Evolutionary conservation across 2,888 invertebrate species (phyloP).

Genomic region (Exocentrus adspersus): DNA sequence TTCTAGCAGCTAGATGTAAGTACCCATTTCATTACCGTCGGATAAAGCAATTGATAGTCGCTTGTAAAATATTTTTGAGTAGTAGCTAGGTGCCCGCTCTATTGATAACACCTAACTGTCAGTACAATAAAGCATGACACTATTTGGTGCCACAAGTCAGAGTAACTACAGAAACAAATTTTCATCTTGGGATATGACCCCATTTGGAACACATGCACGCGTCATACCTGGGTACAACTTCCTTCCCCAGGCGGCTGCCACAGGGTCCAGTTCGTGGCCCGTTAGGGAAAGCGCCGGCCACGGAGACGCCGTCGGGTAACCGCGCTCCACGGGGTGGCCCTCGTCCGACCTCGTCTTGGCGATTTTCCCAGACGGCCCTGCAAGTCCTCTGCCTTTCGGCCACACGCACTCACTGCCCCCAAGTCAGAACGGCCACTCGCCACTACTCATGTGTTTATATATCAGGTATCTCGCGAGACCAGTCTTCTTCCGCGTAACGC

Average conservation of each 20-base stretch:
- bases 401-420: conserved; percentile 30
- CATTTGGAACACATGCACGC: too few species aligned
- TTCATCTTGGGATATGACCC: not conserved
- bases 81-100: too few species aligned
- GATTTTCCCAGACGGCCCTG: conserved; percentile 43
- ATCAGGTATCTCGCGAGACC: conserved; percentile 58
- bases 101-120: too few species aligned
- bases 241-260: conserved; percentile 80
- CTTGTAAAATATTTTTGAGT: too few species aligned
- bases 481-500: conserved; percentile 55
- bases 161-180: not conserved
- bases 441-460: conserved; percentile 23
- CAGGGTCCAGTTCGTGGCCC: conserved; percentile 75
- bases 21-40: too few species aligned
- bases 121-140: too few species aligned
- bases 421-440: conserved; percentile 33
- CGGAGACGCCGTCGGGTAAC: conserved; percentile 82
- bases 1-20: too few species aligned
- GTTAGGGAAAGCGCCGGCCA: conserved; percentile 73
- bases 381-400: conserved; percentile 35
- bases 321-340: conserved; percentile 68
- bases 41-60: too few species aligned
- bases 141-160: too few species aligned
- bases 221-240: conserved; percentile 73
- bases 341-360: conserved; percentile 82